phyloP scores from a whole-genome alignment of 2,888 invertebrate genomes.

The Subacronicta megacephala region DNA sequence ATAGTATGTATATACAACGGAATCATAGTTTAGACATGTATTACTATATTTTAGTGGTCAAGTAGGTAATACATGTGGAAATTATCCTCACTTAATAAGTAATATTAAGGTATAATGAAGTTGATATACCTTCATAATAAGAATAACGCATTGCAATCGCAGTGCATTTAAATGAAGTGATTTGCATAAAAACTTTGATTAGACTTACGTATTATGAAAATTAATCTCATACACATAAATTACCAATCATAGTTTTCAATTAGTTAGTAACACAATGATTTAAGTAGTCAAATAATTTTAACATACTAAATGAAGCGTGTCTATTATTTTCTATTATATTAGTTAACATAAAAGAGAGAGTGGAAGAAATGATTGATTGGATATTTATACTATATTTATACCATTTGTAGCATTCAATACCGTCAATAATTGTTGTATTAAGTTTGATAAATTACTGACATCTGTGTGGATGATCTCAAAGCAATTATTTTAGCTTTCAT shows the following conservation, averaged over 20 bases:
- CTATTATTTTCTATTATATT: constrained; percentile 28
- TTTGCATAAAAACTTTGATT: neutral
- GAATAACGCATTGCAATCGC: too few relatives aligned
- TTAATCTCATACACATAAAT: neutral
- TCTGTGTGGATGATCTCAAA: constrained; percentile 16
- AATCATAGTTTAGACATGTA: too few relatives aligned
- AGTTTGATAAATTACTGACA: constrained; percentile 33
- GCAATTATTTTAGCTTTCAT: constrained; percentile 24
- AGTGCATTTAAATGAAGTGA: constrained; percentile 6
- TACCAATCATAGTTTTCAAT: constrained; percentile 9
- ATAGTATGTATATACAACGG: too few relatives aligned
- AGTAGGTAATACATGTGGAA: too few relatives aligned
- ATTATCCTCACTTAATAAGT: neutral
- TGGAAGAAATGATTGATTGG: constrained; percentile 39
- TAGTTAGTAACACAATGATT: neutral
- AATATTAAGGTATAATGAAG: neutral
- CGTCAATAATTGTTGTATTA: constrained; percentile 37
- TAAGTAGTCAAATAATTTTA: constrained; percentile 25
- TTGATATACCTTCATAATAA: neutral
- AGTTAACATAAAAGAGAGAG: constrained; percentile 47
- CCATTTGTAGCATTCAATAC: constrained; percentile 34
- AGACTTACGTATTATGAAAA: neutral
- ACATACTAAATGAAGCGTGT: constrained; percentile 15
- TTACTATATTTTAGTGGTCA: too few relatives aligned
- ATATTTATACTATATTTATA: constrained; percentile 30